phyloP scores from a whole-genome alignment of 2,888 invertebrate species.

The Tipula vernalis region DNA sequence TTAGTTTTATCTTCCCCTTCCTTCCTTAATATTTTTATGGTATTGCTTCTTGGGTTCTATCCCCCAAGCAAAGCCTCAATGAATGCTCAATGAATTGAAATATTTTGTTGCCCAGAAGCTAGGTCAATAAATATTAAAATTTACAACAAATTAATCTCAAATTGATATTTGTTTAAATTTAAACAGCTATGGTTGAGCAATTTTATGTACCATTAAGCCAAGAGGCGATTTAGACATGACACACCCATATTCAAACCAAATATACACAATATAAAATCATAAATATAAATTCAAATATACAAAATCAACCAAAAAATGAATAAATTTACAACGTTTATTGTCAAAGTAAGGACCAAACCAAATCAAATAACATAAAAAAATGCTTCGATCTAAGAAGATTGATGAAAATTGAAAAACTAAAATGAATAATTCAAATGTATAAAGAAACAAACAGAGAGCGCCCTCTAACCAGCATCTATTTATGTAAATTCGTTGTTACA shows the following conservation, averaged over 20 bases:
- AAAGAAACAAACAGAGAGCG: not conserved
- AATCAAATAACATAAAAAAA: not conserved
- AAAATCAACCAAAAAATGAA: not conserved
- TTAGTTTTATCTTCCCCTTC: too few relatives aligned
- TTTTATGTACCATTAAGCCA: not conserved
- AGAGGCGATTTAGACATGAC: not conserved
- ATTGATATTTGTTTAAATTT: not conserved
- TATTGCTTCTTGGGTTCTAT: too few relatives aligned
- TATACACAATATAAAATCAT: not conserved
- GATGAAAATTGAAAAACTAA: not conserved
- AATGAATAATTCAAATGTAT: not conserved
- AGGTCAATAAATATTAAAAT: too few relatives aligned
- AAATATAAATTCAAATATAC: too few relatives aligned
- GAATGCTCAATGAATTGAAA: too few relatives aligned
- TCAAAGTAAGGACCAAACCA: not conserved
- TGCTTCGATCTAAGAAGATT: not conserved
- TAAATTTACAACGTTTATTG: not conserved
- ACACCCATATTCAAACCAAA: not conserved
- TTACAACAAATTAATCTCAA: not conserved
- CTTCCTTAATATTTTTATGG: too few relatives aligned
- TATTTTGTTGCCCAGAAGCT: too few relatives aligned
- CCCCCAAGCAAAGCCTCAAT: too few relatives aligned
- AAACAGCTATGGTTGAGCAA: not conserved
- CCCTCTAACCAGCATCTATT: not conserved
- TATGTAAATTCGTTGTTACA: not conserved